phyloP scores from a whole-genome alignment of 2,888 invertebrate genomes.

The Ormyrus nitidulus region DNA sequence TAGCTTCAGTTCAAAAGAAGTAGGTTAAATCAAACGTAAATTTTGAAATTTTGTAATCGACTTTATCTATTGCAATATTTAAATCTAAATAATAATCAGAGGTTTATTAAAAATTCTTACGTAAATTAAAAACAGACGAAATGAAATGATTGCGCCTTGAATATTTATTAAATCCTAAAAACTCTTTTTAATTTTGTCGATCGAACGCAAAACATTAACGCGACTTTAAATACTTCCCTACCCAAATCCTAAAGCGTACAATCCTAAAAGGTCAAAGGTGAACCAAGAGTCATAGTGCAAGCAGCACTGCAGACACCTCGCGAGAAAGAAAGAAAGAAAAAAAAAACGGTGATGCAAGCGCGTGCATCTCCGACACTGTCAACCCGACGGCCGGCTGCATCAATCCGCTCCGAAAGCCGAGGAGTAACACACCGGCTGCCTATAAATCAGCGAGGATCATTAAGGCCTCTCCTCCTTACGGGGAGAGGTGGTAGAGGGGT shows the following conservation, averaged over 20 bases:
- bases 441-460: constrained; percentile 39
- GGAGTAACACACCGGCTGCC: constrained; percentile 8
- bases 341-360: constrained; percentile 5
- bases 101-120: too few species aligned
- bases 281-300: not conserved
- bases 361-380: not conserved
- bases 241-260: not conserved
- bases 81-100: too few species aligned
- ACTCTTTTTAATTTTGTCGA: too few species aligned
- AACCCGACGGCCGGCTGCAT: constrained; percentile 12
- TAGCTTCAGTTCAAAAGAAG: too few species aligned
- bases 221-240: too few species aligned
- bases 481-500: not conserved
- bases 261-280: constrained; percentile 25
- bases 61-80: too few species aligned
- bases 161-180: too few species aligned
- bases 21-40: too few species aligned
- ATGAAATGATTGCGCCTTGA: too few species aligned
- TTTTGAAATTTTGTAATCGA: too few species aligned
- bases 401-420: not conserved
- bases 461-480: not conserved
- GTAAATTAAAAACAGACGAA: too few species aligned
- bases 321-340: not conserved
- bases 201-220: too few species aligned
- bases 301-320: not conserved